These are phyloP conservation scores for Philaethria dido DNA, from an alignment of 2,888 invertebrate species.

Conservation along the genomic window DNA sequence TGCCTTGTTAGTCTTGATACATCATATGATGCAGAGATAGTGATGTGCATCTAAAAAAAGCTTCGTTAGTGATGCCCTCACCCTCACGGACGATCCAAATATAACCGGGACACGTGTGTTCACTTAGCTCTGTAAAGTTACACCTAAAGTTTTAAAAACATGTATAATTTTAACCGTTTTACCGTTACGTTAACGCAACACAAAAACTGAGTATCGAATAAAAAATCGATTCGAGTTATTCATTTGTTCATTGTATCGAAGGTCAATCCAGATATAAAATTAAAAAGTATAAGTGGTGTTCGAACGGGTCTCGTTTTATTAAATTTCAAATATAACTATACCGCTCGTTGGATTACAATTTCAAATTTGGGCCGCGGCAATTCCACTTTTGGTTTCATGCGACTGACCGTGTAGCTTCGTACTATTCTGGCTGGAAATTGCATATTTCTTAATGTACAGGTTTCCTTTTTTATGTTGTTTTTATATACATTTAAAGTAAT, in stretches of 20 bases:
- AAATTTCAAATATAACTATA: slow-evolving; percentile 79
- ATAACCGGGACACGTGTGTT: slow-evolving; percentile 77
- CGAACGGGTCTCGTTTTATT: slow-evolving; percentile 70
- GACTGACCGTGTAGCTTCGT: slow-evolving; percentile 36
- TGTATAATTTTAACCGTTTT: slow-evolving; percentile 44
- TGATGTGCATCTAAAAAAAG: slow-evolving; percentile 76
- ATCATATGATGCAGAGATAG: slow-evolving; percentile 62
- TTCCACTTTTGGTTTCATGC: slow-evolving; percentile 61
- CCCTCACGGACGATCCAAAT: slow-evolving; percentile 66
- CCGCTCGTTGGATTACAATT: slow-evolving; percentile 73
- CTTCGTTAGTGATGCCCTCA: slow-evolving; percentile 66
- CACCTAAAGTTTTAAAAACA: slow-evolving; percentile 54
- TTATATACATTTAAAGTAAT: not conserved
- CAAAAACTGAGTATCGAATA: slow-evolving; percentile 49
- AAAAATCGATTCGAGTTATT: slow-evolving; percentile 65
- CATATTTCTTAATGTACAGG: slow-evolving; percentile 16
- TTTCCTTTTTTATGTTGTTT: slow-evolving; percentile 21
- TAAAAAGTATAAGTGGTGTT: slow-evolving; percentile 81
- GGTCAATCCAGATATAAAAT: slow-evolving; percentile 79
- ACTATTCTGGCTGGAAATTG: slow-evolving; percentile 18
- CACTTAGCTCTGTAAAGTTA: slow-evolving; percentile 74
- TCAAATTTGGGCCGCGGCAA: slow-evolving; percentile 66
- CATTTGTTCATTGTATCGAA: slow-evolving; percentile 75
- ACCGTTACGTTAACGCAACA: slow-evolving; percentile 44
- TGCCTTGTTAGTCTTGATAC: slow-evolving; percentile 62